Evolutionary conservation across 2,797 vertebrate species (phyloP).

Genomic region (Semaprochilodus insignis): DNA sequence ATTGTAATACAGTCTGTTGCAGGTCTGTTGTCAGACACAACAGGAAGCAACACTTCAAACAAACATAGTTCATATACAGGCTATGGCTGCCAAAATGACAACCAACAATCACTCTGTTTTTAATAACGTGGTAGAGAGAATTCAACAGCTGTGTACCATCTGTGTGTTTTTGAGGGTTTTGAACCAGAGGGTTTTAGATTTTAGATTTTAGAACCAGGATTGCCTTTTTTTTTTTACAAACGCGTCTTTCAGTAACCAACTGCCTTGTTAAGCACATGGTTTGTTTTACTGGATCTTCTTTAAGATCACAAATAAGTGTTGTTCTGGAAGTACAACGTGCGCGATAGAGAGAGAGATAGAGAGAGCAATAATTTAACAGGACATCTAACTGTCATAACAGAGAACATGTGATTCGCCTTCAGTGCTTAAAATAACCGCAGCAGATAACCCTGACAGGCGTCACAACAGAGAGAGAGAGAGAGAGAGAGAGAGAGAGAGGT

Average conservation of each 20-base stretch:
- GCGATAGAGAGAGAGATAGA: constrained; percentile 55
- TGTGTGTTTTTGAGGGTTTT: not conserved
- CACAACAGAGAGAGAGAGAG: constrained; percentile 57
- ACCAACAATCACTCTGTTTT: not conserved
- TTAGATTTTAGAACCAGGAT: not conserved
- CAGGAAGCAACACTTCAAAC: not conserved
- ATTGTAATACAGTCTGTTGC: not conserved
- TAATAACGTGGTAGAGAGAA: not conserved
- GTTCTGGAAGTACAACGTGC: not conserved
- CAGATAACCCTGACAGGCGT: constrained; percentile 59
- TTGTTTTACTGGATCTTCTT: constrained; percentile 10
- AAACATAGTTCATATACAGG: no score
- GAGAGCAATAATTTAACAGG: constrained; percentile 51
- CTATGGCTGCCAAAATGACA: not conserved
- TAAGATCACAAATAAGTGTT: constrained; percentile 16
- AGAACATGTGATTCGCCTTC: constrained; percentile 56
- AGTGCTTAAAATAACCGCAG: constrained; percentile 59
- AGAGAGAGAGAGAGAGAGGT: constrained; percentile 21
- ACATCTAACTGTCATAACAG: constrained; percentile 57
- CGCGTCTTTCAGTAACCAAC: not conserved
- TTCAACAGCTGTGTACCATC: not conserved
- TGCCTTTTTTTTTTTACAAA: not conserved
- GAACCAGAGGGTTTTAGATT: no score
- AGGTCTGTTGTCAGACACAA: no score
- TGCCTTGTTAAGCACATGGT: constrained; percentile 1